Percentiles rank a stretch among this genome's conserved stretches.
phyloP scores from a whole-genome alignment of 2,797 vertebrate species.

The Taenioides sp. region DNA sequence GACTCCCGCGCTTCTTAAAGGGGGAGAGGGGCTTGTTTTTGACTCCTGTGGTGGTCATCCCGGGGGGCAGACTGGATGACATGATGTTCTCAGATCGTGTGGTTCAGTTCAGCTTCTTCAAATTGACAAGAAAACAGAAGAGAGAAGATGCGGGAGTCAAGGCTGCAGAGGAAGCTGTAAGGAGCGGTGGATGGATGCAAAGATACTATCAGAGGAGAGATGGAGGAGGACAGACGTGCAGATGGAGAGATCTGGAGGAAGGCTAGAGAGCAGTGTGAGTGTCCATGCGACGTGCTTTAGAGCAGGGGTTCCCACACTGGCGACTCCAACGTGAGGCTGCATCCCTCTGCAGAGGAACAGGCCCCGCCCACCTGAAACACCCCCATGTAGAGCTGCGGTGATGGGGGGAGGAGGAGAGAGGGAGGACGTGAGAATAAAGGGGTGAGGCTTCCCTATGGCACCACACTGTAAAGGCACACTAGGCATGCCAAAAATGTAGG shows the following conservation, averaged over 20 bases:
- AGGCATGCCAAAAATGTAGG: conserved; percentile 16
- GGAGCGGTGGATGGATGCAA: conserved; percentile 21
- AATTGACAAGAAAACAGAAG: conserved; percentile 7
- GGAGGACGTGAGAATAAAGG: conserved; percentile 35
- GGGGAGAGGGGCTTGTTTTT: conserved; percentile 79
- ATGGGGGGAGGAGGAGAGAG: conserved; percentile 14
- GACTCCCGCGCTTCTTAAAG: conserved; percentile 88
- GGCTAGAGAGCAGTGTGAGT: conserved; percentile 46
- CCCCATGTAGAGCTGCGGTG: conserved; percentile 49
- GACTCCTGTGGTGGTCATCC: conserved; percentile 28
- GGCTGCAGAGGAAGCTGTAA: conserved; percentile 46
- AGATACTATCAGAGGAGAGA: conserved; percentile 10
- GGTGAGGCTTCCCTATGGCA: conserved; percentile 25
- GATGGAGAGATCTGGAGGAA: conserved; percentile 50
- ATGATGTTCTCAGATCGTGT: conserved; percentile 69
- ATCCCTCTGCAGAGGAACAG: conserved; percentile 73
- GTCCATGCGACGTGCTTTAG: conserved; percentile 41
- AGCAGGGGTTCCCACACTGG: conserved; percentile 59
- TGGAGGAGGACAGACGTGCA: conserved; percentile 28
- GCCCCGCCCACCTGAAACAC: conserved; percentile 64
- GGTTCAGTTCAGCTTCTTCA: conserved; percentile 29
- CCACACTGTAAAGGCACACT: conserved; percentile 17
- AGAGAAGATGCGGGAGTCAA: conserved; percentile 52
- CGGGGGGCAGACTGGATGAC: conserved; percentile 75
- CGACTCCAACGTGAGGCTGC: conserved; percentile 53